These are phyloP conservation scores for Intellagama lesueurii DNA, from an alignment of 2,797 vertebrate genomes.

Conservation along the genomic window DNA sequence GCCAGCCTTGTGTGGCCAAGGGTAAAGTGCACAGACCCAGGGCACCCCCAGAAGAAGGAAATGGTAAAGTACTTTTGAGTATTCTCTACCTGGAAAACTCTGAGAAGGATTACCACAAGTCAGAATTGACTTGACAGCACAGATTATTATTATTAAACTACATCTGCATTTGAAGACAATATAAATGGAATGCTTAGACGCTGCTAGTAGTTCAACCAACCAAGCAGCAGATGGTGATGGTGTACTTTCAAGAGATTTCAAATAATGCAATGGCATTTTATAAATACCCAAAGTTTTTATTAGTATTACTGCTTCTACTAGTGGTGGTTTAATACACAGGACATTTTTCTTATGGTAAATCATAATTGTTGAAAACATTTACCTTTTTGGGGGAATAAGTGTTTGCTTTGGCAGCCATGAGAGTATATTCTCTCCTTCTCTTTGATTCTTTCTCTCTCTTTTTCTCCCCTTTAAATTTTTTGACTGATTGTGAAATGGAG, in stretches of 20 bases:
- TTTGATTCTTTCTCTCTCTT: background rate
- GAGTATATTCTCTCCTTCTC: background rate
- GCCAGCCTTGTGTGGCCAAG: too few relatives aligned
- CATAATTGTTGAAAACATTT: background rate
- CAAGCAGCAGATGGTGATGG: conserved; percentile 67
- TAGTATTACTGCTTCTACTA: background rate
- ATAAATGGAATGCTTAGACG: accelerated
- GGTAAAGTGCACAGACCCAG: too few relatives aligned
- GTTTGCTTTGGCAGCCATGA: background rate
- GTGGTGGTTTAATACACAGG: background rate
- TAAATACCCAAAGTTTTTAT: background rate
- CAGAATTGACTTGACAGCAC: too few relatives aligned
- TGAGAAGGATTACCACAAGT: too few relatives aligned
- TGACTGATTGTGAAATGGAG: conserved; percentile 12
- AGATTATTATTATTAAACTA: background rate
- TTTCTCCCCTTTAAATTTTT: accelerated
- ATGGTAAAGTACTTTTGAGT: too few relatives aligned
- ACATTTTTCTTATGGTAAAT: background rate
- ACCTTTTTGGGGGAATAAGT: background rate
- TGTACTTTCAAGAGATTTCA: conserved; percentile 51
- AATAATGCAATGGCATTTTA: background rate
- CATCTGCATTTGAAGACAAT: background rate
- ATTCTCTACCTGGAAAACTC: too few relatives aligned
- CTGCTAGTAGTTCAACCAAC: conserved; percentile 48
- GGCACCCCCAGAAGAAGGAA: too few relatives aligned